A percentile compares a stretch with the other conserved stretches of the same genome.
Evolutionary conservation across 2,888 invertebrate species (phyloP).

Genomic region (Marasmarcha lunaedactyla): DNA sequence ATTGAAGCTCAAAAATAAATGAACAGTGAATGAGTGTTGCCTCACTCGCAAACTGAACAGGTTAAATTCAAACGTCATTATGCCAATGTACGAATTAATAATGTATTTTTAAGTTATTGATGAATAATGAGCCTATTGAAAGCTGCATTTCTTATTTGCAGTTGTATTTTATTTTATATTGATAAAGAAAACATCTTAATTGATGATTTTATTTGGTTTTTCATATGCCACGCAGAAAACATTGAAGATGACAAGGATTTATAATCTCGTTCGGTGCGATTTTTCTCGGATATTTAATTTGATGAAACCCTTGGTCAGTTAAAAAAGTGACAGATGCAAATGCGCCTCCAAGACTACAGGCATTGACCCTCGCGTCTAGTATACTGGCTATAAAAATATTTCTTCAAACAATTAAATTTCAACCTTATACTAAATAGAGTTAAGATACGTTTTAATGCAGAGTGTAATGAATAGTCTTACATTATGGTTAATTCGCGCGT

Average conservation of each 20-base stretch:
- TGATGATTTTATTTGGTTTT: no score
- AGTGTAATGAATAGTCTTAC: constrained; percentile 24
- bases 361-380: constrained; percentile 23
- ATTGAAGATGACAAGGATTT: no score
- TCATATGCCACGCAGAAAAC: no score
- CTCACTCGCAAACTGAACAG: no score
- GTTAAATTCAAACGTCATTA: no score
- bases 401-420: constrained; percentile 9
- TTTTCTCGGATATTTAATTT: background rate
- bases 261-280: no score
- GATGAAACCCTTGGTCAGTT: background rate
- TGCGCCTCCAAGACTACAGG: constrained; percentile 21
- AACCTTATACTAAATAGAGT: constrained; percentile 12
- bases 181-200: no score
- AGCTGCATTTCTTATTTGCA: no score
- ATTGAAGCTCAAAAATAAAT: background rate
- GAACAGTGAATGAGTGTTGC: background rate
- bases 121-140: no score
- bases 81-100: no score
- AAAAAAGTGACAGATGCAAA: background rate
- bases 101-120: no score
- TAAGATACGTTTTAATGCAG: constrained; percentile 12
- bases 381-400: constrained; percentile 23
- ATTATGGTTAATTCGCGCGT: constrained; percentile 27
- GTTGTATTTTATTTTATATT: no score